Evolutionary conservation across 2,888 invertebrate genomes (phyloP).

Genomic region (Acrobasis consociella): DNA sequence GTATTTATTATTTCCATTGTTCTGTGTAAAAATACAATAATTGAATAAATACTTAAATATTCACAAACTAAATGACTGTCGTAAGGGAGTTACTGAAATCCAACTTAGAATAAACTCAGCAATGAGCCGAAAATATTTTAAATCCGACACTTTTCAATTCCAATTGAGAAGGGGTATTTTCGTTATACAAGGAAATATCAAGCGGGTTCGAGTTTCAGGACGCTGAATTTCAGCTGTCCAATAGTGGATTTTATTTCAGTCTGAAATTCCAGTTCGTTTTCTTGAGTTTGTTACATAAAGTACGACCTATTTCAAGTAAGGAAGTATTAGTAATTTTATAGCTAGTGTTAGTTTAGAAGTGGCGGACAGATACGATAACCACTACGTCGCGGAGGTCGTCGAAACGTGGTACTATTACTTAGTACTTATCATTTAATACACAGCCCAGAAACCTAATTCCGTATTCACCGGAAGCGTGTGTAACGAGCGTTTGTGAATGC

Average conservation of each 20-base stretch:
- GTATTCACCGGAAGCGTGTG: constrained; percentile 18
- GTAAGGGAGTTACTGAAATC: no score
- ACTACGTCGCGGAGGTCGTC: not conserved
- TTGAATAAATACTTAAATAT: no score
- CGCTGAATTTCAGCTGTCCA: constrained; percentile 7
- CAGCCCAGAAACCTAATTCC: constrained; percentile 16
- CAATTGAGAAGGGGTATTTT: constrained; percentile 4
- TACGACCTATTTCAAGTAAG: no score
- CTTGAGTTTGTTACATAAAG: no score
- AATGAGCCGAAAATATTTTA: not conserved
- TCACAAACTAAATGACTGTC: no score
- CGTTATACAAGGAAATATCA: not conserved
- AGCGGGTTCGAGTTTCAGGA: constrained; percentile 7
- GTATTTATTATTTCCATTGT: no score
- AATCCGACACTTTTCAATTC: not conserved
- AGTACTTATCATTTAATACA: constrained; percentile 16
- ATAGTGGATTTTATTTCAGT: constrained; percentile 12
- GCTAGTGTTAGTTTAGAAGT: no score
- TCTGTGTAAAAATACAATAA: no score
- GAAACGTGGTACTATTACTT: not conserved
- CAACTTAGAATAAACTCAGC: not conserved
- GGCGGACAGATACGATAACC: no score
- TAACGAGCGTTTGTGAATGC: constrained; percentile 22
- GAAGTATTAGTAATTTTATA: no score
- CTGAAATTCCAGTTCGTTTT: constrained; percentile 7